phyloP scores from a whole-genome alignment of 2,113 vertebrate species.

The Fulica atra region DNA sequence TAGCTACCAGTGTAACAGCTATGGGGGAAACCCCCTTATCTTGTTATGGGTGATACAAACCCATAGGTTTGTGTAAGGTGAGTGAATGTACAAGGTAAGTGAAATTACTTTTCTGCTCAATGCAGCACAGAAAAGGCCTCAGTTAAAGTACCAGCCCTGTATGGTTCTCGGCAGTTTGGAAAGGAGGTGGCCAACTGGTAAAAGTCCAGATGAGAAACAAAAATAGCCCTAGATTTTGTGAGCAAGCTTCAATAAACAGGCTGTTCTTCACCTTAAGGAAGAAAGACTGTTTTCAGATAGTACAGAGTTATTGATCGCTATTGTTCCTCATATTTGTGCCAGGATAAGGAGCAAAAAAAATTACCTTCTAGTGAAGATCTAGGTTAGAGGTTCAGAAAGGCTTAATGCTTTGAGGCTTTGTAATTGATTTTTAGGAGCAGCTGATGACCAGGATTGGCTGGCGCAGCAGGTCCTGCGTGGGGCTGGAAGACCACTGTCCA shows the following conservation, averaged over 20 bases:
- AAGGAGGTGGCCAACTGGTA: background rate
- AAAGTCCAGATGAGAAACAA: background rate
- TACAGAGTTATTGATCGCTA: background rate
- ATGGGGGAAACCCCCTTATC: accelerated
- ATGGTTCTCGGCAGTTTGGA: background rate
- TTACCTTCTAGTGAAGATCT: background rate
- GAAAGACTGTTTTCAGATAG: background rate
- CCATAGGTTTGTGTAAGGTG: too few species aligned
- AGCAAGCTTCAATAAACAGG: background rate
- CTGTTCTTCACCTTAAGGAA: background rate
- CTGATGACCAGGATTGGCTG: too few species aligned
- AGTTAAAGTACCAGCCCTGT: background rate
- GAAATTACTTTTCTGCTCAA: background rate
- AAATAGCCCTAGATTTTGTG: background rate
- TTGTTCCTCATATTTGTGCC: background rate
- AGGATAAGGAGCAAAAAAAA: background rate
- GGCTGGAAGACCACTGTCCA: background rate
- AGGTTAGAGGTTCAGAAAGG: background rate
- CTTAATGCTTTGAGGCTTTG: background rate
- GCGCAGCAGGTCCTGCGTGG: background rate
- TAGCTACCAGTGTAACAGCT: background rate
- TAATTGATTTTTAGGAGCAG: background rate
- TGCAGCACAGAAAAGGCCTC: background rate
- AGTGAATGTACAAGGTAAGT: background rate
- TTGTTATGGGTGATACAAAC: background rate